A percentile compares a stretch with the other conserved stretches of the same genome.
phyloP scores from a whole-genome alignment of 2,113 vertebrate species.

The Nothobranchius kuhntae region DNA sequence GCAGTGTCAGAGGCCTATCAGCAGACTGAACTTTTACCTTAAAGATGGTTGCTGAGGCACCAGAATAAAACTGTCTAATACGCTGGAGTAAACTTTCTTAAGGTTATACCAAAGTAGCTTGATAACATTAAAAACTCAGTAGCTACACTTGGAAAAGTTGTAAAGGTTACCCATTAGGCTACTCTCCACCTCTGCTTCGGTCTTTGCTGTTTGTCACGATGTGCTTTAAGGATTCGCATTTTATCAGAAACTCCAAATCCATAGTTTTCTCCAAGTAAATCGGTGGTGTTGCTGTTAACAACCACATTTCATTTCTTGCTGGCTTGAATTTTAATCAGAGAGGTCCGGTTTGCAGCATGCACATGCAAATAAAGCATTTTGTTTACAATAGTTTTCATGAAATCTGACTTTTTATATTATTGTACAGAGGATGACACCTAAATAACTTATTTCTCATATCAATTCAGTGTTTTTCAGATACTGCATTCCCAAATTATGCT shows the following conservation, averaged over 20 bases:
- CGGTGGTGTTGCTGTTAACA: constrained; percentile 55
- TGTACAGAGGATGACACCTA: constrained; percentile 16
- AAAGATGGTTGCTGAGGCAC: not conserved
- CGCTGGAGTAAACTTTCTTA: not conserved
- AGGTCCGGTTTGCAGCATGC: constrained; percentile 7
- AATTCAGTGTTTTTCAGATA: constrained; percentile 21
- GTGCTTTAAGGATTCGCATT: constrained; percentile 52
- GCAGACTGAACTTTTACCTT: not conserved
- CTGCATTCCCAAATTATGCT: constrained; percentile 54
- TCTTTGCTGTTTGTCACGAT: constrained; percentile 26
- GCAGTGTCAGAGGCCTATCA: not conserved
- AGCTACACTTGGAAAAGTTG: not conserved
- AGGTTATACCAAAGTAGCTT: not conserved
- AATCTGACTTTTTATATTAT: constrained; percentile 28
- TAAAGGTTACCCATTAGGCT: not conserved
- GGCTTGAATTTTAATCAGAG: constrained; percentile 37
- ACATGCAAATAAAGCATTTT: not conserved
- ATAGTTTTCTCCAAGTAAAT: constrained; percentile 65
- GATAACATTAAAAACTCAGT: not conserved
- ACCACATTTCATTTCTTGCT: constrained; percentile 25
- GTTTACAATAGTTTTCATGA: constrained; percentile 9
- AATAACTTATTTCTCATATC: constrained; percentile 24
- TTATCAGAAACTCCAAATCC: constrained; percentile 70
- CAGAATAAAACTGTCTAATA: not conserved
- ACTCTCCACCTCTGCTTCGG: not conserved